A percentile compares a stretch with the other conserved stretches of the same genome.
These are phyloP conservation scores for Pagrus major DNA, from an alignment of 2,113 vertebrate species.

Conservation along the genomic window DNA sequence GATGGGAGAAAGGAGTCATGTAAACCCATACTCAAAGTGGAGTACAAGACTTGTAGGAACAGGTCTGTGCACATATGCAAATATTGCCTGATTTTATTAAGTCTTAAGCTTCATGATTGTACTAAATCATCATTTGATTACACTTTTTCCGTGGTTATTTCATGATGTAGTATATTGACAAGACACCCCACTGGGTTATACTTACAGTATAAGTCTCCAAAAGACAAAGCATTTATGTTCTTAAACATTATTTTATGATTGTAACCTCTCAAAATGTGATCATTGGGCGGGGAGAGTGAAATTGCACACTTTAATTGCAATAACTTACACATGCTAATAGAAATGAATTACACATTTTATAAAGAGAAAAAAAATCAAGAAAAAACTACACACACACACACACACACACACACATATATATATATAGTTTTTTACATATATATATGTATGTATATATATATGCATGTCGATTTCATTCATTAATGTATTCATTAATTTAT, in stretches of 20 bases:
- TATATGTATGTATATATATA: too few relatives aligned
- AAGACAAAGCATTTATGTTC: not conserved
- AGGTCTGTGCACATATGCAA: slow-evolving; percentile 82
- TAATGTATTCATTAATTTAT: not conserved
- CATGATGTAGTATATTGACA: not conserved
- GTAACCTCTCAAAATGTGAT: not conserved
- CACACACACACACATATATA: too few relatives aligned
- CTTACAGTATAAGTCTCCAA: not conserved
- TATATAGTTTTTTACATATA: too few relatives aligned
- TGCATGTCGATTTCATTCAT: not conserved
- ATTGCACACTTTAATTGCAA: not conserved
- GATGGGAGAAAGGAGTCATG: slow-evolving; percentile 97
- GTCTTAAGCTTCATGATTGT: not conserved
- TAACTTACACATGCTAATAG: not conserved
- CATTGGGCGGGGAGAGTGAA: not conserved
- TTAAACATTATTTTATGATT: not conserved
- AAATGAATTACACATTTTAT: not conserved
- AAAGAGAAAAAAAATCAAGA: not conserved
- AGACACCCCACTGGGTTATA: not conserved
- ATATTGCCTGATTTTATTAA: not conserved
- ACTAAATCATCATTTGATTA: slow-evolving; percentile 14
- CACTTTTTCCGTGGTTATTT: slow-evolving; percentile 6
- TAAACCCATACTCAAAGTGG: slow-evolving; percentile 98
- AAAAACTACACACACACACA: not conserved
- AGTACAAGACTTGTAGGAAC: slow-evolving; percentile 95